Evolutionary conservation across 2,797 vertebrate genomes (phyloP).

Genomic region (Lithobates pipiens): DNA sequence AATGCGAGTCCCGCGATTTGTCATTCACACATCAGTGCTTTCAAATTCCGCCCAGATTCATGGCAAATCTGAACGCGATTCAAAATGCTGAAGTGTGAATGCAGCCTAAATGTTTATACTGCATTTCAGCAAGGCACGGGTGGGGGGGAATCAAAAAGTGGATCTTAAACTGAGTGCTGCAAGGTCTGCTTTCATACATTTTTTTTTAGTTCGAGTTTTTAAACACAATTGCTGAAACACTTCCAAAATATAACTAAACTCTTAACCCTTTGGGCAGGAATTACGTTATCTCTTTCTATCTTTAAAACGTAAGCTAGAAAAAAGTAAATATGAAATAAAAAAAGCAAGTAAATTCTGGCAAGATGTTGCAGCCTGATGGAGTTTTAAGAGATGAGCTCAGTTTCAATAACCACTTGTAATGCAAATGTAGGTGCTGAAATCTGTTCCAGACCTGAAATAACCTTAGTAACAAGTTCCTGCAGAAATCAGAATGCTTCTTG

Average conservation of each 20-base stretch:
- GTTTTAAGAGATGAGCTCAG: constrained; percentile 58
- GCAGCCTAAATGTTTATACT: no score
- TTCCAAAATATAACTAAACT: background rate
- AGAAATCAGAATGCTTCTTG: constrained; percentile 55
- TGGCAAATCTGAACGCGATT: no score
- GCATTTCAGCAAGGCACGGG: no score
- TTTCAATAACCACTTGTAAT: constrained; percentile 59
- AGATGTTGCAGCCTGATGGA: constrained; percentile 26
- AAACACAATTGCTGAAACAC: background rate
- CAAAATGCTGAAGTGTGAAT: no score
- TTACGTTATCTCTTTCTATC: background rate
- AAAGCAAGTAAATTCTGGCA: constrained; percentile 52
- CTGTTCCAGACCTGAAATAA: constrained; percentile 61
- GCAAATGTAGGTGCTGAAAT: constrained; percentile 57
- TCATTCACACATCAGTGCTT: no score
- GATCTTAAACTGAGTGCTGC: no score
- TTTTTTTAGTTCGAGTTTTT: background rate
- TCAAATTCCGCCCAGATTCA: no score
- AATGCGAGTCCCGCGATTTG: no score
- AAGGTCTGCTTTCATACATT: background rate
- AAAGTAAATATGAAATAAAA: constrained; percentile 19
- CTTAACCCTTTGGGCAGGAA: constrained; percentile 3
- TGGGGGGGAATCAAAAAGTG: no score
- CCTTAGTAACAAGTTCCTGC: constrained; percentile 60
- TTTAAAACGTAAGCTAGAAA: background rate